phyloP scores from a whole-genome alignment of 2,113 vertebrate genomes.

The Xenus cinereus region DNA sequence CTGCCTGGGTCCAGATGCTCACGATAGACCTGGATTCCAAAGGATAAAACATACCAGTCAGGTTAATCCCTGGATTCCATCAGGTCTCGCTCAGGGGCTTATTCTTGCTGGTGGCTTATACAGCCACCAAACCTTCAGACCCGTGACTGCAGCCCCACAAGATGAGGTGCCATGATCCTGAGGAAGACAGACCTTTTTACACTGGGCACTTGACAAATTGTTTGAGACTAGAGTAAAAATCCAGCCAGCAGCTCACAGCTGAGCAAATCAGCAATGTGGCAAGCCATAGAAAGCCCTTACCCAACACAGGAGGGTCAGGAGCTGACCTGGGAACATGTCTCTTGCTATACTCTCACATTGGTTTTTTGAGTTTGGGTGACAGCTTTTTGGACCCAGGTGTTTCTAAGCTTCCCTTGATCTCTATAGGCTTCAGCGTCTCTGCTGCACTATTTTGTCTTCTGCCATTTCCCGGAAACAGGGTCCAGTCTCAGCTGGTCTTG shows the following conservation, averaged over 20 bases:
- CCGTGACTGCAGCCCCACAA: not conserved
- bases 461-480: not conserved
- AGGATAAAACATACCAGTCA: not conserved
- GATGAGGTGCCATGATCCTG: not conserved
- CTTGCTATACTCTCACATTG: rapidly evolving
- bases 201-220: not conserved
- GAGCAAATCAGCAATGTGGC: not conserved
- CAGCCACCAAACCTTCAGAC: not conserved
- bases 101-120: not conserved
- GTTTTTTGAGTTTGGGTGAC: not conserved
- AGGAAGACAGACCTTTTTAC: not conserved
- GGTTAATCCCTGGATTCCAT: not conserved
- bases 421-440: not conserved
- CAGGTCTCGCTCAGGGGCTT: not conserved
- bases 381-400: not conserved
- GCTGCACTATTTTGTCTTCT: not conserved
- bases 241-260: not conserved
- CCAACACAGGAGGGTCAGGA: not conserved
- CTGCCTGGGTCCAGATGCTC: not conserved
- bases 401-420: not conserved
- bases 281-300: not conserved
- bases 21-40: not conserved
- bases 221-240: not conserved
- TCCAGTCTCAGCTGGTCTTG: not conserved
- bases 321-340: not conserved